Conservation (phyloP, 2,797 vertebrate species). For the Picus viridis region DNA sequence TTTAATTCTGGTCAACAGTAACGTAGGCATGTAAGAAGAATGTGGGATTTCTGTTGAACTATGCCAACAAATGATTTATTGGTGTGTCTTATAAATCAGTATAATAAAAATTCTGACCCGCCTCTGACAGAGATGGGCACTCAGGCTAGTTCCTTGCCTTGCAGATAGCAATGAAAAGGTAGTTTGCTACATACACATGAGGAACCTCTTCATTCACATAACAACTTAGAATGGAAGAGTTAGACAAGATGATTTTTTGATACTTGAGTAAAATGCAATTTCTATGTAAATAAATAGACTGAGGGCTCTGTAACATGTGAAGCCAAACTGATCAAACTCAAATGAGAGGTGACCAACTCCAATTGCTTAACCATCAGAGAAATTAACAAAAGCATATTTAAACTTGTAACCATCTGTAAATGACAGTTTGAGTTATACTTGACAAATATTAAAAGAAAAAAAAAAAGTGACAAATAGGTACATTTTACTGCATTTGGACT, state of each 20-base stretch:
- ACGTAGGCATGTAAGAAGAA: not conserved
- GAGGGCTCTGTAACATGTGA: not conserved
- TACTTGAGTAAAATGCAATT: not conserved
- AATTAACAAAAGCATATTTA: constrained; percentile 28
- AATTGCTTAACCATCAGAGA: not conserved
- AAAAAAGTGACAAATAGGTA: not conserved
- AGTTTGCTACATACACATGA: not conserved
- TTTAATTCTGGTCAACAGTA: not conserved
- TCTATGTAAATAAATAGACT: not conserved
- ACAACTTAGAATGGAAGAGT: not conserved
- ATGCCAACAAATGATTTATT: not conserved
- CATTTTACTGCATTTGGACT: not conserved
- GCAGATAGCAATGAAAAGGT: not conserved
- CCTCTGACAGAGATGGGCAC: not conserved
- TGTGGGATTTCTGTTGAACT: not conserved
- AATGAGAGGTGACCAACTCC: not conserved
- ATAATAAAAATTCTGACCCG: not conserved
- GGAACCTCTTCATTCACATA: not conserved
- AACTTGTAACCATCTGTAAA: not conserved
- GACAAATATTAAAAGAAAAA: not conserved
- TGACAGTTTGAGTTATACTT: not conserved
- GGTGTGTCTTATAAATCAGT: not conserved
- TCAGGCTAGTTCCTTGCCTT: not conserved
- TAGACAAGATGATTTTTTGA: not conserved
- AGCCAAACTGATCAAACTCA: not conserved